Percentiles rank a stretch among this genome's conserved stretches.
These are phyloP conservation scores for Ochropacha duplaris DNA, from an alignment of 2,888 invertebrate genomes.

Conservation along the genomic window DNA sequence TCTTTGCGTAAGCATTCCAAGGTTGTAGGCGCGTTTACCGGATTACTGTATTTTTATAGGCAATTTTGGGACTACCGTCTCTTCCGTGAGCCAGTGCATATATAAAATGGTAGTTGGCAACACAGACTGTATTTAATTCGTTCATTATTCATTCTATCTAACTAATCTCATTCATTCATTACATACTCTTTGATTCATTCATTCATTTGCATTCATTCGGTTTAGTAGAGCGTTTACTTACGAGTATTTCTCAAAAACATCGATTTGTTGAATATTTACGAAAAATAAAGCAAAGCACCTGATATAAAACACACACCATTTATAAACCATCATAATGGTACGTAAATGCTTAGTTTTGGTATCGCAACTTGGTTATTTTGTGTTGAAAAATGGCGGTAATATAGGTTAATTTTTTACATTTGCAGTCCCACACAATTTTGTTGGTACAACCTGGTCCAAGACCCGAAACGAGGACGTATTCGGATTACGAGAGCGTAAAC, in stretches of 20 bases:
- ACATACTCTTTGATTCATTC: no score
- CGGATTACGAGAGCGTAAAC: slow-evolving; percentile 98
- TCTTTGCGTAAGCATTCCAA: no score
- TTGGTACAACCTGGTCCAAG: slow-evolving; percentile 96
- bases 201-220: no score
- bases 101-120: no score
- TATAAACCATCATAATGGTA: slow-evolving; percentile 44
- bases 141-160: no score
- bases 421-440: slow-evolving; percentile 97
- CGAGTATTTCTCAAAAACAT: no score
- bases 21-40: no score
- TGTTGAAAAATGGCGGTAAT: slow-evolving; percentile 57
- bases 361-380: slow-evolving; percentile 10
- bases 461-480: slow-evolving; percentile 98
- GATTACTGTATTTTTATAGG: no score
- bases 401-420: slow-evolving; percentile 35
- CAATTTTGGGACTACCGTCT: no score
- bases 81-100: no score
- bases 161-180: no score
- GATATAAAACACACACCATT: neutral
- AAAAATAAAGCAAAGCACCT: neutral
- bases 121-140: no score
- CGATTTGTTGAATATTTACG: slow-evolving; percentile 11
- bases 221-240: neutral
- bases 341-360: slow-evolving; percentile 16